Percentiles rank a stretch among this genome's conserved stretches.
These are phyloP conservation scores for Eulemur rufifrons DNA, from an alignment of 2,113 vertebrate species.

Conservation along the genomic window DNA sequence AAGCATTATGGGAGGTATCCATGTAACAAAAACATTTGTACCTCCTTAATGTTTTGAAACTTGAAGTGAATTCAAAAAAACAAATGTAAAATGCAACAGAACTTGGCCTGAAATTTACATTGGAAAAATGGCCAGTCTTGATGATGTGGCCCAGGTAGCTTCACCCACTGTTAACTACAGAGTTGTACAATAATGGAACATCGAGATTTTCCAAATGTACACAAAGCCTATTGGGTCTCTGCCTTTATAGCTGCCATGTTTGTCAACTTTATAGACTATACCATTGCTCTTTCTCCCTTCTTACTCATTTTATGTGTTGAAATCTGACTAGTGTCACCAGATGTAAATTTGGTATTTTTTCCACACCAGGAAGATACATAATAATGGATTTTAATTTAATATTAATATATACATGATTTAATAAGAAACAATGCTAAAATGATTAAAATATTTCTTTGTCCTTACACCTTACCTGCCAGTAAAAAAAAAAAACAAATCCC, in stretches of 20 bases:
- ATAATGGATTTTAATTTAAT: conserved; percentile 6
- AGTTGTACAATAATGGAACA: not conserved
- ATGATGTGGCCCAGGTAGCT: not conserved
- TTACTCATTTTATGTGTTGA: not conserved
- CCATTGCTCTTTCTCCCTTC: not conserved
- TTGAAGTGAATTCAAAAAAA: not conserved
- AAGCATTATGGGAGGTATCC: too few relatives aligned
- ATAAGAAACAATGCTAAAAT: conserved; percentile 49
- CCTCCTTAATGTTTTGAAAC: too few relatives aligned
- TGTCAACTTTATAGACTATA: not conserved
- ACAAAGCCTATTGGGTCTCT: not conserved
- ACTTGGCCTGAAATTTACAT: not conserved
- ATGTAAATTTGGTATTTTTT: conserved; percentile 14
- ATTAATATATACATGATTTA: conserved; percentile 36
- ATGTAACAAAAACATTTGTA: too few relatives aligned
- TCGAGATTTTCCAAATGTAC: not conserved
- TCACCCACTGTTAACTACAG: not conserved
- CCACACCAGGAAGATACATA: not conserved
- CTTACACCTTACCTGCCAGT: not conserved
- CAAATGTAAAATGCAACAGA: not conserved
- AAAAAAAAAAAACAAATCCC: not conserved
- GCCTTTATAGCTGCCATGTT: not conserved
- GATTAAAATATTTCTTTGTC: conserved; percentile 14
- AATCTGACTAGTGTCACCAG: not conserved
- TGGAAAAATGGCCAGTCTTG: not conserved